These are phyloP conservation scores for Cantharis nigra DNA, from an alignment of 2,888 invertebrate species.

Conservation along the genomic window DNA sequence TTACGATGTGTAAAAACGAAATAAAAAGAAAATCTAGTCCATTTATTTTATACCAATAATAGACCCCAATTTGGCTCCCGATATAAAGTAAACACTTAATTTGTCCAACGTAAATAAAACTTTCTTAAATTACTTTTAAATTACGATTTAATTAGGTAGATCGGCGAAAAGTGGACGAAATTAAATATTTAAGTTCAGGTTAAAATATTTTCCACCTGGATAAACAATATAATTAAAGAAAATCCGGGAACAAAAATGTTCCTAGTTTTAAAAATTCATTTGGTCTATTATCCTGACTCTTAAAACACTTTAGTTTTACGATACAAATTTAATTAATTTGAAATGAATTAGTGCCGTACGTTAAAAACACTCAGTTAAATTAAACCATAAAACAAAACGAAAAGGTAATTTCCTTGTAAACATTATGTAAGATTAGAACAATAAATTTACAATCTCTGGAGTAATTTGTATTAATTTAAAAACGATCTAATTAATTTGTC, in stretches of 20 bases:
- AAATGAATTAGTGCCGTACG: background rate
- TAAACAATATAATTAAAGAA: background rate
- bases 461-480: conserved; percentile 24
- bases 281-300: background rate
- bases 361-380: conserved; percentile 1
- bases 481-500: conserved; percentile 19
- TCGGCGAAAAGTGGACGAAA: background rate
- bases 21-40: background rate
- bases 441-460: conserved; percentile 16
- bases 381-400: conserved; percentile 1
- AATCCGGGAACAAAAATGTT: background rate
- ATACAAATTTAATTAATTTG: conserved; percentile 3
- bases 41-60: background rate
- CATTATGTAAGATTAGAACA: background rate
- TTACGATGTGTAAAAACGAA: background rate
- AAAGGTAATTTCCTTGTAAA: background rate
- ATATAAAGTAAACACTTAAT: background rate
- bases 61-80: background rate
- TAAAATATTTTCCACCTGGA: background rate
- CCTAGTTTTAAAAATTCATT: background rate
- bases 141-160: background rate
- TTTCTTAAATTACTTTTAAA: background rate
- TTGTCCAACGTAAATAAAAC: background rate
- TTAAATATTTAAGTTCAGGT: background rate
- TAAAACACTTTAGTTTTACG: background rate